phyloP scores from a whole-genome alignment of 2,113 vertebrate species.

The Dasyurus viverrinus region DNA sequence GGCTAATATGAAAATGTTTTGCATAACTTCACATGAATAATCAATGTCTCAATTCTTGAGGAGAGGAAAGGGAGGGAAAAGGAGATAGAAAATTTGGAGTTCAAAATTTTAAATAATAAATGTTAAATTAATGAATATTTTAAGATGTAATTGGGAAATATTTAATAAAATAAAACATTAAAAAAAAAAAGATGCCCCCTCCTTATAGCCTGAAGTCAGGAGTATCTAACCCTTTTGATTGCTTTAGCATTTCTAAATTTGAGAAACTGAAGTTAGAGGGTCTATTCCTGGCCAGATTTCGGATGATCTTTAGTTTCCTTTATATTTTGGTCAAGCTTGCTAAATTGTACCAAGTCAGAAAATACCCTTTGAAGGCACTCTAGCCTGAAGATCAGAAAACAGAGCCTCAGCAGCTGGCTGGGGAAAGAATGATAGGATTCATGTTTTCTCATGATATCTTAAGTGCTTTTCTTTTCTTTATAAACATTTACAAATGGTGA shows the following conservation, averaged over 20 bases:
- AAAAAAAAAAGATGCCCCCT: not conserved
- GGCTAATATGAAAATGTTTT: not conserved
- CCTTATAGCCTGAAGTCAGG: not conserved
- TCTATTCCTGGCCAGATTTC: not conserved
- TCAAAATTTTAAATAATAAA: not conserved
- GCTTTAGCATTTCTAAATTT: not conserved
- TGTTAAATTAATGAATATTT: not conserved
- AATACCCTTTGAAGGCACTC: not conserved
- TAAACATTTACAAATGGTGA: not conserved
- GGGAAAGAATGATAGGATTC: not conserved
- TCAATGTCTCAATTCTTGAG: not conserved
- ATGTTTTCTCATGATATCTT: not conserved
- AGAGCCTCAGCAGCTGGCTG: not conserved
- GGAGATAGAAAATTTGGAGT: not conserved
- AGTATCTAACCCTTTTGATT: not conserved
- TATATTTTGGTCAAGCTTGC: not conserved
- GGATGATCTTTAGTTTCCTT: not conserved
- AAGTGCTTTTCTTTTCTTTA: not conserved
- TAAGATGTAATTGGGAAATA: not conserved
- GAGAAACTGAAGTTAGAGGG: not conserved
- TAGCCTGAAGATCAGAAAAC: not conserved
- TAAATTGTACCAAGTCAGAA: not conserved
- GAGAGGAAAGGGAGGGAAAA: not conserved
- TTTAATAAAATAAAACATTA: not conserved
- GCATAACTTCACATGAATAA: not conserved